Percentiles rank a stretch among this genome's conserved stretches.
phyloP scores from a whole-genome alignment of 2,797 vertebrate species.

The Enteromius mattozi region DNA sequence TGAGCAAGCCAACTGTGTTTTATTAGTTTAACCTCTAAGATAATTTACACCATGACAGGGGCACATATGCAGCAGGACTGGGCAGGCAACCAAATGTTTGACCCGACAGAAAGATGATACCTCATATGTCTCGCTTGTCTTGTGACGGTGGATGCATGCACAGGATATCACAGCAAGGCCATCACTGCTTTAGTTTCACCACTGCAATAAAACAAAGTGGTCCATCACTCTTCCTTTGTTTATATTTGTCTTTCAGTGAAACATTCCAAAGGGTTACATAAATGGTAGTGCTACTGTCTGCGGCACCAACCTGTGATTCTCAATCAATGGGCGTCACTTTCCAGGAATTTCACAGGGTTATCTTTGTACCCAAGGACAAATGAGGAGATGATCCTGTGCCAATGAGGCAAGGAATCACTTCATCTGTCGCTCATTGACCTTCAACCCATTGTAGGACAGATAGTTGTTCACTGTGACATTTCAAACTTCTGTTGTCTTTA shows the following conservation, averaged over 20 bases:
- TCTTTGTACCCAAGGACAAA: constrained; percentile 64
- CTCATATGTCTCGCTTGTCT: not conserved
- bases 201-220: not conserved
- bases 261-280: constrained; percentile 28
- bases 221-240: constrained; percentile 18
- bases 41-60: not conserved
- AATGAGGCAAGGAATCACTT: constrained; percentile 46
- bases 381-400: constrained; percentile 55
- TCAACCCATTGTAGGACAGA: constrained; percentile 40
- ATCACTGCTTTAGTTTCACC: constrained; percentile 6
- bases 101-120: constrained; percentile 39
- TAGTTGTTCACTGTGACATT: constrained; percentile 11
- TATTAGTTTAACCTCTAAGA: not conserved
- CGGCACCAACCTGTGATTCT: constrained; percentile 44
- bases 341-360: constrained; percentile 64
- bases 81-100: constrained; percentile 15
- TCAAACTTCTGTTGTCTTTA: not conserved
- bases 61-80: not conserved
- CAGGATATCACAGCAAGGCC: constrained; percentile 17
- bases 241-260: constrained; percentile 27
- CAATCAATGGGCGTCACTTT: constrained; percentile 53
- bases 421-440: constrained; percentile 47
- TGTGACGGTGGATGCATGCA: constrained; percentile 21
- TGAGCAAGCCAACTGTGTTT: not conserved
- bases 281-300: constrained; percentile 28